Evolutionary conservation across 2,888 invertebrate species (phyloP).

Genomic region (Xestia ashworthii): DNA sequence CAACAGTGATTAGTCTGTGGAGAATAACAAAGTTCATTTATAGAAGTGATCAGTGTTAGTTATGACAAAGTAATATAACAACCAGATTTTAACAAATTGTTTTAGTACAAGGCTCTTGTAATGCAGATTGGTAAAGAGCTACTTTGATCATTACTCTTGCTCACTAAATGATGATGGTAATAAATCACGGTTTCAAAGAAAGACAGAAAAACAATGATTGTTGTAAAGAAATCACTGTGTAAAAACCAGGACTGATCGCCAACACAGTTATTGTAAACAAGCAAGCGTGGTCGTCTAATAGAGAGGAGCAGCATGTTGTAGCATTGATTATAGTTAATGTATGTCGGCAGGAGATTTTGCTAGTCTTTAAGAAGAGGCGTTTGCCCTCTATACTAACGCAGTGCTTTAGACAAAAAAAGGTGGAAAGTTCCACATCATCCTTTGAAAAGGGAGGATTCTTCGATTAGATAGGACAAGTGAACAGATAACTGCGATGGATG

Average conservation of each 20-base stretch:
- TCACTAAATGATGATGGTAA: neutral
- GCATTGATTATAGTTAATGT: neutral
- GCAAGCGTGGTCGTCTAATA: neutral
- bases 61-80: neutral
- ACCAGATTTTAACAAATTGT: neutral
- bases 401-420: neutral
- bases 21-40: neutral
- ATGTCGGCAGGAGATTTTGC: neutral
- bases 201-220: too few species aligned
- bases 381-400: too few species aligned
- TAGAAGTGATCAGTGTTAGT: neutral
- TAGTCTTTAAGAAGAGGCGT: neutral
- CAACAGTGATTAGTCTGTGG: neutral
- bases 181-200: neutral
- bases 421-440: neutral
- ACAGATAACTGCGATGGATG: neutral
- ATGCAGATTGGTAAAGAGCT: neutral
- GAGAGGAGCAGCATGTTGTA: rapidly evolving
- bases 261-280: neutral
- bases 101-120: neutral
- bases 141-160: neutral
- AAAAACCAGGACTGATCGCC: neutral
- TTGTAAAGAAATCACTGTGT: neutral
- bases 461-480: neutral
- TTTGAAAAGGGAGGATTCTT: neutral